Conservation (phyloP, 2,113 vertebrate genomes). For the Aspiorhynchus laticeps region DNA sequence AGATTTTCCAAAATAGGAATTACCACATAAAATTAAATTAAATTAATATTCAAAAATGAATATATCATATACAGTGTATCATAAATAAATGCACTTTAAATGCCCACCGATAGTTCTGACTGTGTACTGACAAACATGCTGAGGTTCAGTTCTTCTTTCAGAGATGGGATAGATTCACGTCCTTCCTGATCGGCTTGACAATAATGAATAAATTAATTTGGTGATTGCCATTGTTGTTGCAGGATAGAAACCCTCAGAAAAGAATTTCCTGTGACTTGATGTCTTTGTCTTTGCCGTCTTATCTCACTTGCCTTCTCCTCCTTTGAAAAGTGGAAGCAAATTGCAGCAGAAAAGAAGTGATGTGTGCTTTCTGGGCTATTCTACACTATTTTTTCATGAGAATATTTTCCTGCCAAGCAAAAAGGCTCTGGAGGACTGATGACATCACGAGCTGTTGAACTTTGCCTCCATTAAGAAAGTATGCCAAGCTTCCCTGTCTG, state of each 20-base stretch:
- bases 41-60: too few relatives aligned
- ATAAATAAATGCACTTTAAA: too few relatives aligned
- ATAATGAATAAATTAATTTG: not conserved
- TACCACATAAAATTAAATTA: too few relatives aligned
- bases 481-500: constrained; percentile 4
- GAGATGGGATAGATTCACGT: not conserved
- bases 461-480: constrained; percentile 51
- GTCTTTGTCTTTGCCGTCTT: constrained; percentile 11
- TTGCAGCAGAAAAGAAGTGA: not conserved
- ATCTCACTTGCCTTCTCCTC: constrained; percentile 30
- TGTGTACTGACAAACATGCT: not conserved
- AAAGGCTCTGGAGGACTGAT: constrained; percentile 45
- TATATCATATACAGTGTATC: too few relatives aligned
- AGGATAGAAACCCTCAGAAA: not conserved
- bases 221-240: not conserved
- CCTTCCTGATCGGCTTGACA: not conserved
- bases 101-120: not conserved
- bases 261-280: not conserved
- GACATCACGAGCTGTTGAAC: constrained; percentile 56
- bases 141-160: not conserved
- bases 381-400: not conserved
- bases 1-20: not conserved
- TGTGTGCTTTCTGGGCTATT: constrained; percentile 7
- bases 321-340: constrained; percentile 4
- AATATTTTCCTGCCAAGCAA: constrained; percentile 38